A percentile compares a stretch with the other conserved stretches of the same genome.
These are phyloP conservation scores for Ectemnius lituratus DNA, from an alignment of 2,888 invertebrate species.

Conservation along the genomic window DNA sequence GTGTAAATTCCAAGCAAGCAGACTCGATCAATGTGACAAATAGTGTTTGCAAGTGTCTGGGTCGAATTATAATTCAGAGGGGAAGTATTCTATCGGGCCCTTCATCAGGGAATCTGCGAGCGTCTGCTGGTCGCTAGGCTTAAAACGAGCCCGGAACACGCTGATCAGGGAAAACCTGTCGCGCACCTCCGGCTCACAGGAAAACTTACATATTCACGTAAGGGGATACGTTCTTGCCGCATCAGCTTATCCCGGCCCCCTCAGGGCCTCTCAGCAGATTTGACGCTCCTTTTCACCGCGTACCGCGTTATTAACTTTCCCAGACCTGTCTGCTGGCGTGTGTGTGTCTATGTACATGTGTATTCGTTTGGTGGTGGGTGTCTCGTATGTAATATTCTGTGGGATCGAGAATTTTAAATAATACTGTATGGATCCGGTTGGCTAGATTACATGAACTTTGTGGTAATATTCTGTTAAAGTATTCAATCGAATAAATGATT, in stretches of 20 bases:
- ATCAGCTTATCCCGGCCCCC: constrained; percentile 49
- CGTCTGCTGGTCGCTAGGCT: constrained; percentile 19
- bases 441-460: no score
- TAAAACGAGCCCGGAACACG: constrained; percentile 30
- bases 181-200: constrained; percentile 23
- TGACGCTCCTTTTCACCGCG: constrained; percentile 42
- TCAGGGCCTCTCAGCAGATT: constrained; percentile 23
- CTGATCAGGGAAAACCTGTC: constrained; percentile 55
- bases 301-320: constrained; percentile 37
- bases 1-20: constrained; percentile 16
- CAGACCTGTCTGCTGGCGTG: neutral
- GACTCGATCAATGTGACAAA: neutral
- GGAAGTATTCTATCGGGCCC: neutral
- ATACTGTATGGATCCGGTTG: no score
- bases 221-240: constrained; percentile 48
- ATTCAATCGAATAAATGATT: no score
- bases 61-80: constrained; percentile 25
- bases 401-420: constrained; percentile 2
- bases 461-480: no score
- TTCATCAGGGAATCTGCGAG: constrained; percentile 21
- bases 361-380: no score
- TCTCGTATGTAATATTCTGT: neutral
- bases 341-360: no score
- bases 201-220: constrained; percentile 47
- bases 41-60: no score